Percentiles rank a stretch among this genome's conserved stretches.
These are phyloP conservation scores for Melanogrammus aeglefinus DNA, from an alignment of 2,797 vertebrate species.

Conservation along the genomic window DNA sequence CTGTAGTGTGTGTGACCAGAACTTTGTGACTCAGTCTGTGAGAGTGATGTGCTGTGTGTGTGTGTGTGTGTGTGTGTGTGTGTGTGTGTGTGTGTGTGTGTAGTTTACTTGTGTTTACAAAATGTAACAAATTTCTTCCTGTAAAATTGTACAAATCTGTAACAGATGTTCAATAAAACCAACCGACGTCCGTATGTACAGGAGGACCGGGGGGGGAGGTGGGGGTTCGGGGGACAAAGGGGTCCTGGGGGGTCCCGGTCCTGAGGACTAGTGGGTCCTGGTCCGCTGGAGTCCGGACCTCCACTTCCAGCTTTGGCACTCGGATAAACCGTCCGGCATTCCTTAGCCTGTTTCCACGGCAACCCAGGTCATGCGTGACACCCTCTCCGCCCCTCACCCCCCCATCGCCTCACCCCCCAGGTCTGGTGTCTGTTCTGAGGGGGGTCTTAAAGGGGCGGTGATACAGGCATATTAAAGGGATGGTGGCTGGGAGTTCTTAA, in stretches of 20 bases:
- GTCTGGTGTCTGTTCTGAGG: not conserved
- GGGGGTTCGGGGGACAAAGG: not conserved
- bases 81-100: no score
- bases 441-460: no score
- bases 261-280: no score
- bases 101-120: not conserved
- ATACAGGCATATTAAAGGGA: no score
- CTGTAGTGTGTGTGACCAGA: no score
- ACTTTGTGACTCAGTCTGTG: no score
- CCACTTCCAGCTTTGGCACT: not conserved
- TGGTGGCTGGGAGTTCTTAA: no score
- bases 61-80: no score
- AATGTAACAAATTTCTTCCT: not conserved
- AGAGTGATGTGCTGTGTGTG: no score
- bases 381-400: not conserved
- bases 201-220: no score
- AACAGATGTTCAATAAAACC: slow-evolving; percentile 4
- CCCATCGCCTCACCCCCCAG: not conserved
- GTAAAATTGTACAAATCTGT: slow-evolving; percentile 2
- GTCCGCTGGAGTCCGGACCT: not conserved
- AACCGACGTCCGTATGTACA: not conserved
- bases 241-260: no score
- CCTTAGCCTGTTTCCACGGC: not conserved
- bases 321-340: not conserved
- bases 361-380: slow-evolving; percentile 1